These are phyloP conservation scores for Myrmophylax atrothorax DNA, from an alignment of 2,113 vertebrate genomes.

Conservation along the genomic window DNA sequence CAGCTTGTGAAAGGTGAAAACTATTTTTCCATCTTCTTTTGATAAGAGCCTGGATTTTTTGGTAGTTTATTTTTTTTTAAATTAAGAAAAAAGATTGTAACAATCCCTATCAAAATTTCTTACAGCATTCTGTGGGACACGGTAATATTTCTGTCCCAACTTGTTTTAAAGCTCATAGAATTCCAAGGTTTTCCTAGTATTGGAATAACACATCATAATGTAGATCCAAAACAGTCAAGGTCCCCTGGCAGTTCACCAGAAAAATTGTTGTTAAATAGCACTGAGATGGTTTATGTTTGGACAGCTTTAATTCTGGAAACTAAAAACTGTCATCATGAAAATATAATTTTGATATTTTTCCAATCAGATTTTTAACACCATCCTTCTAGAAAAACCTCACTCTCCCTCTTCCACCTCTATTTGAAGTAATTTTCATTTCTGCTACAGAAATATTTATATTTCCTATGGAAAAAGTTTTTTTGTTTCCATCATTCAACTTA, in stretches of 20 bases:
- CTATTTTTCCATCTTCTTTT: neutral
- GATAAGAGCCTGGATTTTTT: rapidly evolving
- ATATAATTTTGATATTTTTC: neutral
- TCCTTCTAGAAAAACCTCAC: neutral
- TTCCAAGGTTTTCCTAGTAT: neutral
- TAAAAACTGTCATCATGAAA: neutral
- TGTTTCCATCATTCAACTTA: neutral
- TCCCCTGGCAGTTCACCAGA: neutral
- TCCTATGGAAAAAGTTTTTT: neutral
- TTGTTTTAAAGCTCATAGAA: neutral
- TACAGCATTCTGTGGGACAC: neutral
- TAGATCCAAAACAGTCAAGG: neutral
- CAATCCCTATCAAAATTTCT: neutral
- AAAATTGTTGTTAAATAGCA: neutral
- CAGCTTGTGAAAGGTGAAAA: neutral
- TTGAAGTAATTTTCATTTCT: neutral
- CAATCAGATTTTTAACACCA: neutral
- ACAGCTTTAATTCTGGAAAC: neutral
- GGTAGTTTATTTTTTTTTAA: neutral
- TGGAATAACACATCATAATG: neutral
- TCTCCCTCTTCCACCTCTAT: neutral
- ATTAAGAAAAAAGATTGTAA: neutral
- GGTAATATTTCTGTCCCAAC: neutral
- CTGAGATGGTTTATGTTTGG: neutral
- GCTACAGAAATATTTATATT: neutral